phyloP scores from a whole-genome alignment of 2,113 vertebrate genomes.

The Limnothrissa miodon region DNA sequence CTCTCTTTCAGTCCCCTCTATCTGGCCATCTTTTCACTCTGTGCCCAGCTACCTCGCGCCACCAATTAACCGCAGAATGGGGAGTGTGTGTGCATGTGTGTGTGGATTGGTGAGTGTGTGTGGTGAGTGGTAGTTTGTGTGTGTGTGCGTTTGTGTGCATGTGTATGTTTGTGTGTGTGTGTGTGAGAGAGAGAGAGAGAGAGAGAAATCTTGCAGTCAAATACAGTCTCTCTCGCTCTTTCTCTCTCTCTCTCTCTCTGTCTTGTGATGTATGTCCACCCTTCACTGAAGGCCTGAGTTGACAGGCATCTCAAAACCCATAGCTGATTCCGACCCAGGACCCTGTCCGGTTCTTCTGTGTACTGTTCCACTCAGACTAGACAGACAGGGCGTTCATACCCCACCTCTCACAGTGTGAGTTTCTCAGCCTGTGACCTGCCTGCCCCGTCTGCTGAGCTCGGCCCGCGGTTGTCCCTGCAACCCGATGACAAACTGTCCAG shows the following conservation, averaged over 20 bases:
- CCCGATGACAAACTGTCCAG: constrained; percentile 2
- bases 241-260: background rate
- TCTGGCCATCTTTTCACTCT: constrained; percentile 67
- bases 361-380: background rate
- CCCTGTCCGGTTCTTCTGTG: background rate
- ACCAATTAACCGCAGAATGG: constrained; percentile 70
- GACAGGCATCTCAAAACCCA: background rate
- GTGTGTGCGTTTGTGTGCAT: background rate
- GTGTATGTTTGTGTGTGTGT: constrained; percentile 10
- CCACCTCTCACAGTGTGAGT: background rate
- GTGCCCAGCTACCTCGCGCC: constrained; percentile 60
- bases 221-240: background rate
- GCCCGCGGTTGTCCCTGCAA: background rate
- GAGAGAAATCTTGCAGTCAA: background rate
- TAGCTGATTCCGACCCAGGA: background rate
- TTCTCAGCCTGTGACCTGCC: background rate
- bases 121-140: background rate
- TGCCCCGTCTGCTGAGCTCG: constrained; percentile 24
- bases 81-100: background rate
- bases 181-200: background rate
- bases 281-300: background rate
- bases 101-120: background rate
- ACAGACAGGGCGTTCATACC: background rate
- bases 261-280: background rate
- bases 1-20: constrained; percentile 34